These are phyloP conservation scores for Lasioglossum marginatum DNA, from an alignment of 2,888 invertebrate species.

Conservation along the genomic window DNA sequence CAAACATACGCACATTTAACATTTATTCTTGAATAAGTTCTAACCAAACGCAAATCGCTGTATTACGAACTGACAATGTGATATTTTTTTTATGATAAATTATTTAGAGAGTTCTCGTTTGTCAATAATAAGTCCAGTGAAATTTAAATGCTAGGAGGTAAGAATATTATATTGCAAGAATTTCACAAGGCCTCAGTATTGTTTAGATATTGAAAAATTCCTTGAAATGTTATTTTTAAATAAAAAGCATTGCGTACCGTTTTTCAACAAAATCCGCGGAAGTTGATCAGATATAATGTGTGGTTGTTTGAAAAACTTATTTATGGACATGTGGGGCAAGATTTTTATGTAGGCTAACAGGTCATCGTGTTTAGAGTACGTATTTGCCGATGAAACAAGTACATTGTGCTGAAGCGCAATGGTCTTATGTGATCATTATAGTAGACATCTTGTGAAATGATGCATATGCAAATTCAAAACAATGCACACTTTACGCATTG, in stretches of 20 bases:
- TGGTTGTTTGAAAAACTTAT: neutral
- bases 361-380: neutral
- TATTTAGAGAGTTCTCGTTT: neutral
- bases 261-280: neutral
- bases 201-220: neutral
- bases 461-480: neutral
- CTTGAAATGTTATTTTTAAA: neutral
- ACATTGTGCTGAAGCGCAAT: neutral
- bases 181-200: neutral
- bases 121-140: neutral
- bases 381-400: neutral
- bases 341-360: constrained; percentile 7
- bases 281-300: no score
- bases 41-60: neutral
- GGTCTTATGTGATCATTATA: neutral
- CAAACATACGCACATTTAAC: neutral
- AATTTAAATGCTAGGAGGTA: neutral
- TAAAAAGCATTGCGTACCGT: neutral
- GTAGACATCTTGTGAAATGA: neutral
- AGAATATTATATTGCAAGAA: neutral
- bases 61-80: neutral
- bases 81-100: neutral
- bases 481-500: neutral
- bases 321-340: neutral
- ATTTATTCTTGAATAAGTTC: neutral